Conservation (phyloP, 1,140 invertebrate species). For the Zelostemma sp. region DNA sequence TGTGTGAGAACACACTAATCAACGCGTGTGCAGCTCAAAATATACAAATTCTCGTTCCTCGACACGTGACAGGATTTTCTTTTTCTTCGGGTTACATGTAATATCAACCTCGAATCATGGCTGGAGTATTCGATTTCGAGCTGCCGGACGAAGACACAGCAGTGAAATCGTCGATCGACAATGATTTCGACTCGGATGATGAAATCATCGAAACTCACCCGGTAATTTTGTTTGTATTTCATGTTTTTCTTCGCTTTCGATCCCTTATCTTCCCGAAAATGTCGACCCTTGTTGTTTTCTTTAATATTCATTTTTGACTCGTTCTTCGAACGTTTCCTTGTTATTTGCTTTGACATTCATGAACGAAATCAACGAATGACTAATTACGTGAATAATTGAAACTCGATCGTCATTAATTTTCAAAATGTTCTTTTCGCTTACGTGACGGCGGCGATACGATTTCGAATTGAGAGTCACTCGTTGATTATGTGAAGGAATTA, state of each 20-base stretch:
- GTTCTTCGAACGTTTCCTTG: no score
- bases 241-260: no score
- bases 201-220: slow-evolving; percentile 88
- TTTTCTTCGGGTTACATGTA: slow-evolving; percentile 50
- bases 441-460: no score
- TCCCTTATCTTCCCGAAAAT: not conserved
- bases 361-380: not conserved
- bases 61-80: slow-evolving; percentile 4
- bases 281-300: slow-evolving; percentile 3
- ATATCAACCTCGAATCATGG: slow-evolving; percentile 73
- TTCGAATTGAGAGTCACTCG: no score
- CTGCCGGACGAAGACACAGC: slow-evolving; percentile 80
- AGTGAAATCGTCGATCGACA: no score
- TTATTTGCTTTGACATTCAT: not conserved
- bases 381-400: not conserved
- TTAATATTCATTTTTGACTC: not conserved
- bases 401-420: not conserved
- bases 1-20: no score
- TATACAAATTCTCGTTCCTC: not conserved
- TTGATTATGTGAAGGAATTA: no score
- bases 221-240: slow-evolving; percentile 70
- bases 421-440: no score
- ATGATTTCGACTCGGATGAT: slow-evolving; percentile 84
- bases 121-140: slow-evolving; percentile 91
- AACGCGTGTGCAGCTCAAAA: no score